Evolutionary conservation across 2,888 invertebrate genomes (phyloP).

Genomic region (Hoplodrina ambigua): DNA sequence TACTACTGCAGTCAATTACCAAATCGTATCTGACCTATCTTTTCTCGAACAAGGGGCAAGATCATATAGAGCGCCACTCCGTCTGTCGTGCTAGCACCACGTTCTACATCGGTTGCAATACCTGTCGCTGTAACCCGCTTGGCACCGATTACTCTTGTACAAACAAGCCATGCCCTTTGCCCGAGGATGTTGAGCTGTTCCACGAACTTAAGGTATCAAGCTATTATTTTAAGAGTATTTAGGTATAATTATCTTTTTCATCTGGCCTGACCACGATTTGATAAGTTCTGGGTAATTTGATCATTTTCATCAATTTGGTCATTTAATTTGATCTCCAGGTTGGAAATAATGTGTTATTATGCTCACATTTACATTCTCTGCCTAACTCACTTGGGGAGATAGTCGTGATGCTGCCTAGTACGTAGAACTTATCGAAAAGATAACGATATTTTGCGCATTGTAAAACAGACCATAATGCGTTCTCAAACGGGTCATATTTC

Average conservation of each 20-base stretch:
- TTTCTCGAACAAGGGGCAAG: conserved; percentile 72
- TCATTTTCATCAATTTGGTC: too few relatives aligned
- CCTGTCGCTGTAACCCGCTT: conserved; percentile 82
- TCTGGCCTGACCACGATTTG: background rate
- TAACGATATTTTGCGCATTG: too few relatives aligned
- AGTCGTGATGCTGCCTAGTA: too few relatives aligned
- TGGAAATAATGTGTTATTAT: too few relatives aligned
- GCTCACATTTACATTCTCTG: too few relatives aligned
- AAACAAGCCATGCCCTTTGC: conserved; percentile 84
- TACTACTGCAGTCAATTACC: too few relatives aligned
- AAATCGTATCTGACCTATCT: background rate
- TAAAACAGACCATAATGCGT: too few relatives aligned
- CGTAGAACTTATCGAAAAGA: too few relatives aligned
- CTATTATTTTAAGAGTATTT: background rate
- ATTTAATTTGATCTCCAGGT: too few relatives aligned
- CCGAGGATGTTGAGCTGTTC: conserved; percentile 84
- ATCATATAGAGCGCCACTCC: conserved; percentile 81
- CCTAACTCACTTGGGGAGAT: too few relatives aligned
- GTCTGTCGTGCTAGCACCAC: conserved; percentile 82
- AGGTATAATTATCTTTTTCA: background rate
- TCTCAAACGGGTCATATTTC: too few relatives aligned
- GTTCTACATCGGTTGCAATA: conserved; percentile 86
- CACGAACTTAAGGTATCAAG: conserved; percentile 77
- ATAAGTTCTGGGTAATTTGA: too few relatives aligned
- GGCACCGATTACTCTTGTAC: conserved; percentile 86